phyloP scores from a whole-genome alignment of 2,797 vertebrate genomes.

The Rhynchotus rufescens region DNA sequence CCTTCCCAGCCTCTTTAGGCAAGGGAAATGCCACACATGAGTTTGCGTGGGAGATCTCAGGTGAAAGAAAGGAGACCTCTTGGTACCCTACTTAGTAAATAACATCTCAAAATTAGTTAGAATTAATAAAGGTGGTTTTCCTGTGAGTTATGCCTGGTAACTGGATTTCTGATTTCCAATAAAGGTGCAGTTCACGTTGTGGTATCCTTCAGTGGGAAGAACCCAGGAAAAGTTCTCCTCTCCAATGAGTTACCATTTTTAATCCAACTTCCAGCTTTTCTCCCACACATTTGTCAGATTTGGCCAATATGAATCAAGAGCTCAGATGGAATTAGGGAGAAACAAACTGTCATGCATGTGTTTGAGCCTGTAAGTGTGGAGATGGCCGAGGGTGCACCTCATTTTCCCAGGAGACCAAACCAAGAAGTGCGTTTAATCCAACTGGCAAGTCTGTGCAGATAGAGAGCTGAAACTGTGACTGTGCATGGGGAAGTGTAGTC shows the following conservation, averaged over 20 bases:
- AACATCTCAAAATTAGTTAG: background rate
- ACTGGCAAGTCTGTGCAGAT: background rate
- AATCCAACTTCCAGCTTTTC: background rate
- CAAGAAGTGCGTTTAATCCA: background rate
- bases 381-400: background rate
- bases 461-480: background rate
- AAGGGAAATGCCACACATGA: background rate
- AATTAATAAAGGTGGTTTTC: background rate
- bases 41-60: background rate
- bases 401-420: background rate
- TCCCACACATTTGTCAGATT: background rate
- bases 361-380: background rate
- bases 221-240: background rate
- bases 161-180: background rate
- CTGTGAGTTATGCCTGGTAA: background rate
- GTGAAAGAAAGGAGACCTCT: background rate
- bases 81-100: background rate
- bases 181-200: fast-evolving
- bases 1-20: background rate
- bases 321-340: background rate
- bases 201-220: background rate
- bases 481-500: background rate
- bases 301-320: background rate
- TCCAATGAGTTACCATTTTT: background rate
- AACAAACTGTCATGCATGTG: background rate